Evolutionary conservation across 2,113 vertebrate species (phyloP).

Genomic region (Hipposideros armiger): DNA sequence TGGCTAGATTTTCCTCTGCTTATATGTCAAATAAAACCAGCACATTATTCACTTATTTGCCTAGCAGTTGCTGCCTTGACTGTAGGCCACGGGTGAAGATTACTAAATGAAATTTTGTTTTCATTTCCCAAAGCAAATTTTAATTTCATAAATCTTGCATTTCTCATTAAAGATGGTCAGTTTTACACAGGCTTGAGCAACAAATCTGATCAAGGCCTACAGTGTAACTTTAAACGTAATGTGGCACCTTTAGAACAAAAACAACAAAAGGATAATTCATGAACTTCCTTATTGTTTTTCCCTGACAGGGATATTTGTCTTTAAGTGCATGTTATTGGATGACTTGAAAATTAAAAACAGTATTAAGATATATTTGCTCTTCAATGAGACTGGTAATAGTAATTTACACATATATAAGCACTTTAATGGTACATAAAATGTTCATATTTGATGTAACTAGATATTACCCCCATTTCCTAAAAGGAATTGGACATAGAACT

Average conservation of each 20-base stretch:
- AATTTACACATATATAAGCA: background rate
- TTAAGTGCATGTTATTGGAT: background rate
- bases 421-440: background rate
- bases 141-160: conserved; percentile 61
- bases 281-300: background rate
- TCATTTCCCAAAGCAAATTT: conserved; percentile 68
- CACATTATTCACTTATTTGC: conserved; percentile 74
- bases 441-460: background rate
- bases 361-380: background rate
- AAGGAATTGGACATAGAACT: background rate
- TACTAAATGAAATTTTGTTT: conserved; percentile 66
- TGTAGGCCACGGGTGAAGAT: conserved; percentile 57
- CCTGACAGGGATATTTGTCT: conserved; percentile 2
- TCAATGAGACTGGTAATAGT: background rate
- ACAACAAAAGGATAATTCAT: conserved; percentile 10
- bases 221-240: conserved; percentile 9
- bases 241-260: background rate
- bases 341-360: conserved; percentile 37
- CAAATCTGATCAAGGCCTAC: background rate
- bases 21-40: conserved; percentile 63
- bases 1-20: conserved; percentile 56
- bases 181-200: conserved; percentile 16
- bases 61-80: conserved; percentile 46
- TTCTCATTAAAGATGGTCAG: conserved; percentile 49
- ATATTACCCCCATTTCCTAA: background rate